These are phyloP conservation scores for Eledone cirrhosa DNA, from an alignment of 2,888 invertebrate genomes.

Conservation along the genomic window DNA sequence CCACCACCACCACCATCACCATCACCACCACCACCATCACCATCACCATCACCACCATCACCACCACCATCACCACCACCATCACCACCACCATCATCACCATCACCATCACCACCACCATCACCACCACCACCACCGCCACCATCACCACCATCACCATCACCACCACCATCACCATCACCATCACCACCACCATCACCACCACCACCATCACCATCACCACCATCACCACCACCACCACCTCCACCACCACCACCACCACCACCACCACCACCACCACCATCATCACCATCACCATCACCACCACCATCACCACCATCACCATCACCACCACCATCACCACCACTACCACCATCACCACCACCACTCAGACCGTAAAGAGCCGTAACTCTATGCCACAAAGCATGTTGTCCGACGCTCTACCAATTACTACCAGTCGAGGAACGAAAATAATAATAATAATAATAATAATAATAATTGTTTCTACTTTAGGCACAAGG, in stretches of 20 bases:
- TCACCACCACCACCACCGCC: background rate
- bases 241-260: slow-evolving; percentile 8
- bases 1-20: slow-evolving; percentile 36
- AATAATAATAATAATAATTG: too few species aligned
- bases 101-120: background rate
- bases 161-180: background rate
- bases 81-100: background rate
- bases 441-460: too few species aligned
- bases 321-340: too few species aligned
- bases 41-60: background rate
- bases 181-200: background rate
- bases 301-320: background rate
- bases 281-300: background rate
- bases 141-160: background rate
- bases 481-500: too few species aligned
- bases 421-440: too few species aligned
- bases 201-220: slow-evolving; percentile 18
- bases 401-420: too few species aligned
- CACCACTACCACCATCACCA: too few species aligned
- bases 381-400: too few species aligned
- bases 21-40: too few species aligned
- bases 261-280: slow-evolving; percentile 7
- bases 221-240: slow-evolving; percentile 7
- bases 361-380: too few species aligned
- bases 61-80: background rate